A percentile compares a stretch with the other conserved stretches of the same genome.
These are phyloP conservation scores for Drosophila novamexicana DNA, from an alignment of 1,140 invertebrate species.

Conservation along the genomic window DNA sequence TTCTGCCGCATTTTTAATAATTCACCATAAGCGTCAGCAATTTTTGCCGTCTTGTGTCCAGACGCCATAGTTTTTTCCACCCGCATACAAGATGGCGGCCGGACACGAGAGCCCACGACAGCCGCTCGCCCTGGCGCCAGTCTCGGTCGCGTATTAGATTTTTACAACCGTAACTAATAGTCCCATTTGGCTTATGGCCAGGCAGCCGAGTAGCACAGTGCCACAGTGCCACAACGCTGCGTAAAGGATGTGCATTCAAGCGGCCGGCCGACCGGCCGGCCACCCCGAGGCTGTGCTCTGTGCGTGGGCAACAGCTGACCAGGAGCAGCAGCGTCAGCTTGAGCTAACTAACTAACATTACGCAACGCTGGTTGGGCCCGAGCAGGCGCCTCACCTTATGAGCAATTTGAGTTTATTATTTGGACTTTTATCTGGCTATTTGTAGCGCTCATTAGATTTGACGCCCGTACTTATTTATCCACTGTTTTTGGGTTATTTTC, in stretches of 20 bases:
- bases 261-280: background rate
- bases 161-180: slow-evolving; percentile 83
- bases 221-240: background rate
- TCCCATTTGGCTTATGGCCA: slow-evolving; percentile 81
- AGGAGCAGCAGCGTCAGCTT: slow-evolving; percentile 53
- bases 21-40: slow-evolving; percentile 77
- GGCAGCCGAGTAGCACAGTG: slow-evolving; percentile 42
- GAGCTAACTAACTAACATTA: slow-evolving; percentile 70
- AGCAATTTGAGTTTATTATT: slow-evolving; percentile 84
- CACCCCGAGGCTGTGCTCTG: background rate
- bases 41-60: slow-evolving; percentile 30
- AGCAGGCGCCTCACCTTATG: slow-evolving; percentile 63
- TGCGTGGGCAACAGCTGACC: slow-evolving; percentile 15
- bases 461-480: slow-evolving; percentile 52
- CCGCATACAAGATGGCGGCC: slow-evolving; percentile 18
- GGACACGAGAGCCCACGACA: slow-evolving; percentile 22
- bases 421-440: slow-evolving; percentile 82
- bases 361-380: slow-evolving; percentile 46
- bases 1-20: slow-evolving; percentile 78
- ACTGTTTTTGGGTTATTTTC: background rate
- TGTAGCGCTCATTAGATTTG: slow-evolving; percentile 80
- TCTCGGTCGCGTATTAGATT: slow-evolving; percentile 77
- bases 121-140: slow-evolving; percentile 62
- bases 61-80: slow-evolving; percentile 39
- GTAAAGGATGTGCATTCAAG: slow-evolving; percentile 48